A percentile compares a stretch with the other conserved stretches of the same genome.
Conservation (phyloP, 1,140 invertebrate genomes). For the Lordiphosa collinella region DNA sequence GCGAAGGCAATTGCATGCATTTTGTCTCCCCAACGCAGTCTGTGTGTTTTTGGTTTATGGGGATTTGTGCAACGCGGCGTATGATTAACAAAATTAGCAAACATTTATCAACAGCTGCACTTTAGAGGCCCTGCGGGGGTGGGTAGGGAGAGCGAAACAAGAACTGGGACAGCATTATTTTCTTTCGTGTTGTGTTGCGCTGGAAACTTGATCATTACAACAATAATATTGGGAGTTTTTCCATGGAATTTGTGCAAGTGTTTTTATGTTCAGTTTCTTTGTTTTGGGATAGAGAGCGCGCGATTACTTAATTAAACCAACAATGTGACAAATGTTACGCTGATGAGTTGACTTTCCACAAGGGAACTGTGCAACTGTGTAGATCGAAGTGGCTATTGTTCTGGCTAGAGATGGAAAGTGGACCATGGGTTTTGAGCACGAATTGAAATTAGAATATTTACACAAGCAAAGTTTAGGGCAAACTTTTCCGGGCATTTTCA, state of each 20-base stretch:
- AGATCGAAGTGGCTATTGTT: too few relatives aligned
- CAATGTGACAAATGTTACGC: slow-evolving; percentile 24
- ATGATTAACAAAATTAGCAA: slow-evolving; percentile 67
- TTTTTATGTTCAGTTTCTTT: slow-evolving; percentile 6
- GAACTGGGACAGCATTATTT: background rate
- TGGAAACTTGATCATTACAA: background rate
- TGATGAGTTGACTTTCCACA: slow-evolving; percentile 9
- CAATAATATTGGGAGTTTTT: slow-evolving; percentile 11
- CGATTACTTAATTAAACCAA: slow-evolving; percentile 47
- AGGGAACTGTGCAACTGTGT: too few relatives aligned
- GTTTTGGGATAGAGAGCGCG: slow-evolving; percentile 12
- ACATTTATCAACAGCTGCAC: slow-evolving; percentile 46
- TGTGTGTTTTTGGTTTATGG: slow-evolving; percentile 5
- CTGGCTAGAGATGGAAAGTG: too few relatives aligned
- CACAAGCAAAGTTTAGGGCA: too few relatives aligned
- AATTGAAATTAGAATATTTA: too few relatives aligned
- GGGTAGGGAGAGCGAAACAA: background rate
- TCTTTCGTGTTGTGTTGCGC: slow-evolving; percentile 1
- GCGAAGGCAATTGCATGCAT: slow-evolving; percentile 3
- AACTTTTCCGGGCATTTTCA: too few relatives aligned
- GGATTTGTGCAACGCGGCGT: slow-evolving; percentile 56
- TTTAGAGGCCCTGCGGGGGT: background rate
- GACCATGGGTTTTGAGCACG: too few relatives aligned
- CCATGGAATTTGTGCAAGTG: slow-evolving; percentile 48
- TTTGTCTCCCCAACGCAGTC: background rate